Evolutionary conservation across 1,140 invertebrate species (phyloP).

Genomic region (Drosophila oshimai): DNA sequence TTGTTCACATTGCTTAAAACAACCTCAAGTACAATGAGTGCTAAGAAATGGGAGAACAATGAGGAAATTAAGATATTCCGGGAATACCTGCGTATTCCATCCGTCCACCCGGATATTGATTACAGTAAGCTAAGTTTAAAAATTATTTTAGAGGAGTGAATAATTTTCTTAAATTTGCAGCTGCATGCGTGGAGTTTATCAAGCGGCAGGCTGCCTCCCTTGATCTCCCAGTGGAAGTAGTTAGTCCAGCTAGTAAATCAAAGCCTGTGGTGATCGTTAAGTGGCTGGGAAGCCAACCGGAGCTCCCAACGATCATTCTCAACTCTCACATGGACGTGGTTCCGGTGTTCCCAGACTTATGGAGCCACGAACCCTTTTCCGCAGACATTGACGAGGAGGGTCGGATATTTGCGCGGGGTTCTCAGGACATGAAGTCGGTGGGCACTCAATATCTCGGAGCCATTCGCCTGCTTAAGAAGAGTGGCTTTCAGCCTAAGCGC

Average conservation of each 20-base stretch:
- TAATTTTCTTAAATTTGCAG: slow-evolving; percentile 64
- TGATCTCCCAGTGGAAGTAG: slow-evolving; percentile 84
- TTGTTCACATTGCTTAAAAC: neutral
- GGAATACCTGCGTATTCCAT: slow-evolving; percentile 91
- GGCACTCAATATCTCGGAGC: slow-evolving; percentile 84
- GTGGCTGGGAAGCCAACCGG: slow-evolving; percentile 87
- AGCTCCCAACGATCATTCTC: slow-evolving; percentile 88
- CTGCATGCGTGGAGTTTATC: slow-evolving; percentile 85
- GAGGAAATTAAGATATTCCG: slow-evolving; percentile 90
- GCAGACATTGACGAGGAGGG: slow-evolving; percentile 89
- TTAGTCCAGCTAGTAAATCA: slow-evolving; percentile 75
- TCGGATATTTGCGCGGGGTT: slow-evolving; percentile 90
- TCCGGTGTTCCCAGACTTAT: slow-evolving; percentile 88
- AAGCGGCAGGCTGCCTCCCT: slow-evolving; percentile 86
- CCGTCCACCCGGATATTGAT: slow-evolving; percentile 91
- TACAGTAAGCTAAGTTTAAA: slow-evolving; percentile 83
- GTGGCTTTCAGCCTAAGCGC: slow-evolving; percentile 85
- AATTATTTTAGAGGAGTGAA: too few species aligned
- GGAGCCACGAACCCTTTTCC: slow-evolving; percentile 88
- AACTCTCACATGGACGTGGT: slow-evolving; percentile 96
- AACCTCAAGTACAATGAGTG: slow-evolving; percentile 47
- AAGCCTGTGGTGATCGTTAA: slow-evolving; percentile 90
- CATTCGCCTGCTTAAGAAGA: slow-evolving; percentile 84
- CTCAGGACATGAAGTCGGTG: slow-evolving; percentile 86
- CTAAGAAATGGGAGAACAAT: slow-evolving; percentile 83